Evolutionary conservation across 2,113 vertebrate genomes (phyloP).

Genomic region (Lagenorhynchus albirostris): DNA sequence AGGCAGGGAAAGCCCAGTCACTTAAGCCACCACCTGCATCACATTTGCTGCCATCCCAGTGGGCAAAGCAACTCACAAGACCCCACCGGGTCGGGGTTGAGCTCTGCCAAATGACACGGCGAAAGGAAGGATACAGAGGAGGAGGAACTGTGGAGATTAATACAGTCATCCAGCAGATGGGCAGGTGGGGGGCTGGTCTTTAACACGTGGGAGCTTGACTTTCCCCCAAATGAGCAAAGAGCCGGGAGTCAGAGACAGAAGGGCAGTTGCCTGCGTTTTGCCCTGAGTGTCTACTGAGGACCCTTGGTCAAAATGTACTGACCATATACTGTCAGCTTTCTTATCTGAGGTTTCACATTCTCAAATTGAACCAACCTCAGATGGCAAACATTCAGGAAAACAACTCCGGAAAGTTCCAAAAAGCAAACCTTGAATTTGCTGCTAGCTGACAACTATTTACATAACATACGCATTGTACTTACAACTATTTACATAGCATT

Average conservation of each 20-base stretch:
- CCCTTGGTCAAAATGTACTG: neutral
- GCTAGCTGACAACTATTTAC: neutral
- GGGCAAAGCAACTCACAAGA: no score
- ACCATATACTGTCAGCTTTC: neutral
- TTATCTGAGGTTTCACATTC: neutral
- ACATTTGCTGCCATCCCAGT: neutral
- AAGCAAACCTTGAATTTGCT: neutral
- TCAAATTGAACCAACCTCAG: neutral
- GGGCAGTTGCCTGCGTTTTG: accelerated
- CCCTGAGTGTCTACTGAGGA: neutral
- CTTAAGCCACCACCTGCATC: neutral
- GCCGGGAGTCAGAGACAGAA: neutral
- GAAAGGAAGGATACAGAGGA: no score
- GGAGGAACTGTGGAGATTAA: accelerated
- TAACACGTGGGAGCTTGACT: accelerated
- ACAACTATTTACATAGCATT: neutral
- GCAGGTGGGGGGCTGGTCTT: no score
- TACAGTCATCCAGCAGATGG: neutral
- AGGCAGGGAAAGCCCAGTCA: neutral
- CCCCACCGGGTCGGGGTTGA: accelerated
- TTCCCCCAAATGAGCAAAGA: neutral
- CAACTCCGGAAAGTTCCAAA: neutral
- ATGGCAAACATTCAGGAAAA: neutral
- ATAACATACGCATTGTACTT: neutral
- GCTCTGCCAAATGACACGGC: neutral